Conservation (phyloP, 2,888 invertebrate species). For the Aporophyla lueneburgensis region DNA sequence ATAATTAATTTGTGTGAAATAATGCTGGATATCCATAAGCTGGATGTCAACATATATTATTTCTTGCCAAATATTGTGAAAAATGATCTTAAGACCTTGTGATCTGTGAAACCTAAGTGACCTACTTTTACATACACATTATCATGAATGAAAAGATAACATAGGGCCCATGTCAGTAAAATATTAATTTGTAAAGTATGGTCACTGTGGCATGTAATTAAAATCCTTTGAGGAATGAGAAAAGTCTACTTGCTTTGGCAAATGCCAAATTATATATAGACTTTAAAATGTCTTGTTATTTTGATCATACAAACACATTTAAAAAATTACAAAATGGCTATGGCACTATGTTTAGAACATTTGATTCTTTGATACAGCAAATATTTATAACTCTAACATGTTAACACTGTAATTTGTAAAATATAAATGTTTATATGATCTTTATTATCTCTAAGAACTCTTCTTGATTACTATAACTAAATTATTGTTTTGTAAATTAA, state of each 20-base stretch:
- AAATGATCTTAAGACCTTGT: conserved; percentile 45
- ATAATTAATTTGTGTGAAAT: conserved; percentile 17
- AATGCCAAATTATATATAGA: conserved; percentile 6
- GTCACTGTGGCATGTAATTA: conserved; percentile 8
- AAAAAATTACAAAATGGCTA: not conserved
- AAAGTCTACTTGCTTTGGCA: conserved; percentile 8
- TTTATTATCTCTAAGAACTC: conserved; percentile 46
- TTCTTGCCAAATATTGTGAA: conserved; percentile 65
- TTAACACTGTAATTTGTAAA: conserved; percentile 32
- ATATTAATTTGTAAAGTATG: conserved; percentile 11
- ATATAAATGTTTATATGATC: conserved; percentile 34
- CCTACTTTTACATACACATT: conserved; percentile 34
- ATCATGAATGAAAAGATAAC: conserved; percentile 11
- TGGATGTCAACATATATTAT: conserved; percentile 25
- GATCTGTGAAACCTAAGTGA: conserved; percentile 41
- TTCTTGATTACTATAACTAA: conserved; percentile 30
- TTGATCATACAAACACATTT: not conserved
- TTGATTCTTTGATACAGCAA: conserved; percentile 10
- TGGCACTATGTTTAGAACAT: conserved; percentile 8
- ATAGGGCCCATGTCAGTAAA: not conserved
- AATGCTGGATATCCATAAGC: conserved; percentile 18
- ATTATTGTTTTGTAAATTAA: conserved; percentile 51
- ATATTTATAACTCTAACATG: conserved; percentile 3
- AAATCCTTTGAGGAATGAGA: conserved; percentile 15
- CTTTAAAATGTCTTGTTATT: not conserved